These are phyloP conservation scores for Clarias batrachus DNA, from an alignment of 2,113 vertebrate species.

Conservation along the genomic window DNA sequence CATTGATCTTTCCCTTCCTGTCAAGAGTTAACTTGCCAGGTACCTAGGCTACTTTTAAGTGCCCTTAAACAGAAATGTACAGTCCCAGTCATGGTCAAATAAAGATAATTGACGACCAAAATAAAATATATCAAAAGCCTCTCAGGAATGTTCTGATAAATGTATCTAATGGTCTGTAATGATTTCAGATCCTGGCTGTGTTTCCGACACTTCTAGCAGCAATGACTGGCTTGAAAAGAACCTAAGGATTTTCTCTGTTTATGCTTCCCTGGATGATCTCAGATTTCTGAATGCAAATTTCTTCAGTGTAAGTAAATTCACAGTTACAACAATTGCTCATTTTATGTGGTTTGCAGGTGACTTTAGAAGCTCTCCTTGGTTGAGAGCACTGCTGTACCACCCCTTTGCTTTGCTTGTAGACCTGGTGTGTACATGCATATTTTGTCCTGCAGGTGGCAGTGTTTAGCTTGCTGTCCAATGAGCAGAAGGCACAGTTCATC, in stretches of 20 bases:
- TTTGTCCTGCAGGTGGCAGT: constrained; percentile 17
- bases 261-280: constrained; percentile 49
- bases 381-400: neutral
- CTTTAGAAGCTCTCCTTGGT: neutral
- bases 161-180: neutral
- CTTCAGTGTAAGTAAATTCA: constrained; percentile 55
- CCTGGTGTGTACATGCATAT: neutral
- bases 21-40: constrained; percentile 51
- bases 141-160: neutral
- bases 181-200: constrained; percentile 11
- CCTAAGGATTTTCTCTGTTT: constrained; percentile 50
- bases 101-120: too few relatives aligned
- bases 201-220: constrained; percentile 23
- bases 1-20: constrained; percentile 61
- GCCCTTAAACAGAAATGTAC: neutral
- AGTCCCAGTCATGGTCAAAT: too few relatives aligned
- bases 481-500: constrained; percentile 45
- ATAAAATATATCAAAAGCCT: neutral
- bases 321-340: neutral
- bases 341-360: neutral
- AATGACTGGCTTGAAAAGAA: constrained; percentile 55
- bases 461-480: constrained; percentile 29
- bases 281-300: constrained; percentile 56
- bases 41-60: constrained; percentile 13
- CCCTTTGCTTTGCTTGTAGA: neutral